phyloP scores from a whole-genome alignment of 2,797 vertebrate genomes.

The Falco novaeseelandiae region DNA sequence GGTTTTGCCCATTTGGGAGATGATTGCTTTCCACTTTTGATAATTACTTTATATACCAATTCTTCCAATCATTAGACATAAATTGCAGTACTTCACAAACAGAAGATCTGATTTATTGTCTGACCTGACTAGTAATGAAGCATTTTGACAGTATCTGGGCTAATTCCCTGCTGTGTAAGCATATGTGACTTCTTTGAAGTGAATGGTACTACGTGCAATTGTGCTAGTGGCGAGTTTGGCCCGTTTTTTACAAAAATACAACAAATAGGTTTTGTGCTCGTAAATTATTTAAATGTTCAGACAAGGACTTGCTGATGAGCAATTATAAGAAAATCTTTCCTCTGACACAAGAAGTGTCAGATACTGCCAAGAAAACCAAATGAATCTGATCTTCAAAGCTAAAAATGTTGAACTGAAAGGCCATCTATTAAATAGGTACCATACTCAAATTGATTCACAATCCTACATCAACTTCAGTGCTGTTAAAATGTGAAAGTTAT shows the following conservation, averaged over 20 bases:
- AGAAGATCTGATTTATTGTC: constrained; percentile 28
- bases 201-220: background rate
- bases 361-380: background rate
- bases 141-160: constrained; percentile 7
- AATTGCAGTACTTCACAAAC: background rate
- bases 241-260: constrained; percentile 6
- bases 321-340: background rate
- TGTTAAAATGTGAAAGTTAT: background rate
- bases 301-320: background rate
- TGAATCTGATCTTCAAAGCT: background rate
- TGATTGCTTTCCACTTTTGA: constrained; percentile 1
- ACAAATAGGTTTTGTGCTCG: background rate
- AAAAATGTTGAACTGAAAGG: background rate
- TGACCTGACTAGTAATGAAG: constrained; percentile 43
- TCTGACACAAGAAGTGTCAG: background rate
- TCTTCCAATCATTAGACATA: constrained; percentile 16
- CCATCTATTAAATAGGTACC: background rate
- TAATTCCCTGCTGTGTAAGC: constrained; percentile 30
- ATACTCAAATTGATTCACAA: background rate
- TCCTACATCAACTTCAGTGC: background rate
- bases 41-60: constrained; percentile 40
- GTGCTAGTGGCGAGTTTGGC: background rate
- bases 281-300: constrained; percentile 24
- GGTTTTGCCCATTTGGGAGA: background rate
- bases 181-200: constrained; percentile 1